These are phyloP conservation scores for Jacana jacana DNA, from an alignment of 2,113 vertebrate genomes.

Conservation along the genomic window DNA sequence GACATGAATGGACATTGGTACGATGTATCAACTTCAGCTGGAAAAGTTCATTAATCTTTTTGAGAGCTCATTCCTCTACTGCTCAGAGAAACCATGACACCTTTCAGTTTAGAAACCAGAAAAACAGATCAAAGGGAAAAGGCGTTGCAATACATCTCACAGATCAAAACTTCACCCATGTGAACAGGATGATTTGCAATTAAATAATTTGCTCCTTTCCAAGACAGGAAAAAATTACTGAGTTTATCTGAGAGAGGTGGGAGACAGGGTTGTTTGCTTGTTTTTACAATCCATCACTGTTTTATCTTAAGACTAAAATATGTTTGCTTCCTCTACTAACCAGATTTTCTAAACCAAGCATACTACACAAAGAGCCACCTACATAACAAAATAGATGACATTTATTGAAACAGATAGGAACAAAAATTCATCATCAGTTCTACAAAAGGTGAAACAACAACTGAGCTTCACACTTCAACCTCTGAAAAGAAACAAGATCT, in stretches of 20 bases:
- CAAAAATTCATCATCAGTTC: not conserved
- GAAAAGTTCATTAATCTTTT: not conserved
- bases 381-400: not conserved
- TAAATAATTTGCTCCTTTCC: not conserved
- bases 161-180: not conserved
- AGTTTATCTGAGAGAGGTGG: not conserved
- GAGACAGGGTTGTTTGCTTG: not conserved
- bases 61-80: not conserved
- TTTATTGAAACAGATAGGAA: not conserved
- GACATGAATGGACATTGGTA: not conserved
- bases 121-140: not conserved
- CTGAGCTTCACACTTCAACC: not conserved
- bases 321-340: not conserved
- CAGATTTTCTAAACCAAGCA: not conserved
- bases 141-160: not conserved
- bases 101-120: not conserved
- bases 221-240: not conserved
- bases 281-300: not conserved
- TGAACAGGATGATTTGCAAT: not conserved
- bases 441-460: conserved; percentile 14
- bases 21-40: not conserved
- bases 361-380: not conserved
- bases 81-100: not conserved
- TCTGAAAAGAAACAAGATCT: not conserved
- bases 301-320: not conserved